Conservation (phyloP, 2,797 vertebrate species). For the Hylomyscus alleni region DNA sequence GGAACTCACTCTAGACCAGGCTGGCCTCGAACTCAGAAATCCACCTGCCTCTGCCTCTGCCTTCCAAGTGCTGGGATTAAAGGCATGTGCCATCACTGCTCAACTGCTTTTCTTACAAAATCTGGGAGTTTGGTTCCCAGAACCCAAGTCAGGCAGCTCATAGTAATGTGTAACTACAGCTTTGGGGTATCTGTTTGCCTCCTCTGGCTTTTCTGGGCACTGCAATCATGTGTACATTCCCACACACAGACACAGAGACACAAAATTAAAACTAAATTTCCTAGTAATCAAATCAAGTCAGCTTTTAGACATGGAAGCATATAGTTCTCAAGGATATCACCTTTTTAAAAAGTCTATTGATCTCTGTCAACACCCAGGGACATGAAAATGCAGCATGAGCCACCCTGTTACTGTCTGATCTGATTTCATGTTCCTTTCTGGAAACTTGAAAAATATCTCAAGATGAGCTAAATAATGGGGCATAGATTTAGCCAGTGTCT, state of each 20-base stretch:
- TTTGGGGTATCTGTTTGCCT: not conserved
- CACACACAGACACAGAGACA: not conserved
- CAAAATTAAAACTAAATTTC: not conserved
- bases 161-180: not conserved
- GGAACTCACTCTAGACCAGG: no score
- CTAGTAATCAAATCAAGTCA: constrained; percentile 13
- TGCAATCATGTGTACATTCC: not conserved
- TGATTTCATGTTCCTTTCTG: constrained; percentile 50
- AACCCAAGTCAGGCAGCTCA: not conserved
- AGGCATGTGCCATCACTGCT: no score
- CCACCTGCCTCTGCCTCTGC: no score
- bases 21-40: no score
- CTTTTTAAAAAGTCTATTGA: constrained; percentile 62
- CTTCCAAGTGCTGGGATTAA: no score
- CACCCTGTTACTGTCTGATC: not conserved
- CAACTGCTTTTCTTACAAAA: not conserved
- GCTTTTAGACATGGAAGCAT: not conserved
- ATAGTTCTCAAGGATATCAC: constrained; percentile 5
- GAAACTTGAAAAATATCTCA: constrained; percentile 58
- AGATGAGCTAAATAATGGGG: not conserved
- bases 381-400: constrained; percentile 54
- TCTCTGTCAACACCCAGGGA: constrained; percentile 62
- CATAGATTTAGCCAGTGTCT: not conserved
- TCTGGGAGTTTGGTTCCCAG: not conserved
- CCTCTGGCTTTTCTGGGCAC: not conserved